A percentile compares a stretch with the other conserved stretches of the same genome.
Evolutionary conservation across 1,140 invertebrate species (phyloP).

Genomic region (Thalassaphorura encarpata): DNA sequence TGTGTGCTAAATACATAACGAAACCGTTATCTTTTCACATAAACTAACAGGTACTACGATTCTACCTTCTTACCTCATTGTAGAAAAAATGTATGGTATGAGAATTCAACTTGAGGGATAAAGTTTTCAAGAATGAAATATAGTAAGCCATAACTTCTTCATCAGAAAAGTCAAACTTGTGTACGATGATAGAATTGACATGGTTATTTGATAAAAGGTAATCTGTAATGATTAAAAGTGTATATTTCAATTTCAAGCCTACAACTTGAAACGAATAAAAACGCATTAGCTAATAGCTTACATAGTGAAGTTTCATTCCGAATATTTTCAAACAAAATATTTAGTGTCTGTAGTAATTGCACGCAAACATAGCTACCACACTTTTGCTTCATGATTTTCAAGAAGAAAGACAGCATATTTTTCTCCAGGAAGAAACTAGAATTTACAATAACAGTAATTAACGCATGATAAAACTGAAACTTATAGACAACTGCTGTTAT

Average conservation of each 20-base stretch:
- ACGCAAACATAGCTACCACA: constrained; percentile 96
- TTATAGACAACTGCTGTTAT: not conserved
- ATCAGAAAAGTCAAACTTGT: constrained; percentile 99
- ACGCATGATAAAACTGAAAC: constrained; percentile 11
- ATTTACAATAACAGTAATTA: constrained; percentile 37
- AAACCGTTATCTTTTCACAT: constrained; percentile 17
- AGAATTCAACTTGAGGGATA: constrained; percentile 95
- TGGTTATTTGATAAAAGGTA: constrained; percentile 99
- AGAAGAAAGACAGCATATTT: constrained; percentile 97
- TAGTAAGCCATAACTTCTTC: constrained; percentile 99
- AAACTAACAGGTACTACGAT: not conserved
- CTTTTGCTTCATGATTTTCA: constrained; percentile 95
- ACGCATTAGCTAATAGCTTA: constrained; percentile 65
- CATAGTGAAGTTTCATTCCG: constrained; percentile 96
- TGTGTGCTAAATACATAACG: constrained; percentile 66
- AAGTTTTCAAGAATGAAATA: constrained; percentile 96
- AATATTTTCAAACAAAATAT: constrained; percentile 99
- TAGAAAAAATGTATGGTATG: constrained; percentile 99
- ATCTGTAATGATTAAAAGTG: constrained; percentile 57
- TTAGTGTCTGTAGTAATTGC: constrained; percentile 93
- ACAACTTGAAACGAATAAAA: constrained; percentile 2
- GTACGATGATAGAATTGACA: constrained; percentile 98
- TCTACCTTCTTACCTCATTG: constrained; percentile 71
- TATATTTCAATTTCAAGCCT: constrained; percentile 4
- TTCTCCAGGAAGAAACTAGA: constrained; percentile 96